Conservation (phyloP, 2,888 invertebrate species). For the Pollenia griseotomentosa region DNA sequence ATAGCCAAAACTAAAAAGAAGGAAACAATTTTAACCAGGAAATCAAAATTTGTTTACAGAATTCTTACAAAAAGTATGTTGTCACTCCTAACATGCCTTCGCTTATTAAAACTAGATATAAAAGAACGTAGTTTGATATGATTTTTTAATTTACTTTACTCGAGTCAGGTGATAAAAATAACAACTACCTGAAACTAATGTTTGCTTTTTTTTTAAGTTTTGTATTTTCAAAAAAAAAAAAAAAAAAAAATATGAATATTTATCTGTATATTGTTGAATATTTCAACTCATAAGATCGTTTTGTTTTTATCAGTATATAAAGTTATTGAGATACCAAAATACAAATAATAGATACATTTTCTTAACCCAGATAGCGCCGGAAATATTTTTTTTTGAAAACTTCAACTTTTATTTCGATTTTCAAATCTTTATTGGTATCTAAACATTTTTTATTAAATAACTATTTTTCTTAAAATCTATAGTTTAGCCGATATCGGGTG, state of each 20-base stretch:
- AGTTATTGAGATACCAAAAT: background rate
- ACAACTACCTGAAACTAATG: constrained; percentile 29
- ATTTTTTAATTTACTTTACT: constrained; percentile 26
- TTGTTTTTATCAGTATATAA: constrained; percentile 38
- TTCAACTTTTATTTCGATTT: no score
- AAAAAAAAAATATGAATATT: constrained; percentile 19
- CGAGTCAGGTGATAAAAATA: constrained; percentile 36
- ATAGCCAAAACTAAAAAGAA: no score
- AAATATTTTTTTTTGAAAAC: no score
- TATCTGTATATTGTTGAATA: background rate
- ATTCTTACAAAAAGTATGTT: background rate
- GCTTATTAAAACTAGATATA: background rate
- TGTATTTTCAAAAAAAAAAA: background rate
- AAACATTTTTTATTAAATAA: no score
- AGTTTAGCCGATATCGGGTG: no score
- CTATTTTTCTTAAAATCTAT: no score
- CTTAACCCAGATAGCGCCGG: no score
- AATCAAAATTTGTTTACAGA: background rate
- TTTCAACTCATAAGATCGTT: background rate
- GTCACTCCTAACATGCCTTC: background rate
- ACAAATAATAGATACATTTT: background rate
- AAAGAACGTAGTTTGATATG: background rate
- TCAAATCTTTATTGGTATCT: no score
- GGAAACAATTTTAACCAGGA: background rate
- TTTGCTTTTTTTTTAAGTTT: background rate